Evolutionary conservation across 1,140 invertebrate species (phyloP), one percentile per base, ranked within the genome.

Genomic region (Drosophila gunungcola): DNA sequence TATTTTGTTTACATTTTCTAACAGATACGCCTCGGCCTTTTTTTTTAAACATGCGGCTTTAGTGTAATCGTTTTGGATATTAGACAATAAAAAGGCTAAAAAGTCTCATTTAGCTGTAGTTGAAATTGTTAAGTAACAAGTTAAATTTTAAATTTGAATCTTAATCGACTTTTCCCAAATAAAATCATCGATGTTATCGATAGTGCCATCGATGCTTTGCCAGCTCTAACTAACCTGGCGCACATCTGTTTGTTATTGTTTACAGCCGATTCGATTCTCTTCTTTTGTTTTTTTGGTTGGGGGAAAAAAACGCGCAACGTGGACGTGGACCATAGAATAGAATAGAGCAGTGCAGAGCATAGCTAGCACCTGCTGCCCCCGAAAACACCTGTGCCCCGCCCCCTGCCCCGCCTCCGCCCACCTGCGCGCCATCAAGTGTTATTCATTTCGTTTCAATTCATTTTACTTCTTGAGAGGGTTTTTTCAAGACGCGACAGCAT

Each of bases 281-380:
- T 7, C 29, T 25, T 67, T 41, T 69, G 54, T 34, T 52, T 29
- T 29, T 65, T 68, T 36, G 56, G 38, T 69, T 42, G 64, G 34
- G 13, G 16, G 9, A 27, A 69, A 27, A 69, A 70, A 70, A 49
- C 51, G 42, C 64, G 64, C 64, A 38, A 70, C 67, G 67, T 70
- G 64, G 67, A 70, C 64, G 51, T 38, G 36, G 46, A 68, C 32
- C 10, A 32, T 58, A 68, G 46, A 68, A 42, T 10, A 32, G 64
- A 68, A 58, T 25, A 36, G 63, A 63, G 38, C 57, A 43, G 29
- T 13, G 34, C 27, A 57, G 53, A 63, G 21, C 53, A 29, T 13
- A 41, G 53, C 13, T 5, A 34, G n/a, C 25, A 34, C 55, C 43
- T 10, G 21, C 13, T 3, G 32, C 25, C 36, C 21, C 16, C 16